Evolutionary conservation across 2,888 invertebrate genomes (phyloP), one percentile per base, ranked within the genome.

Genomic region (Siphlonurus alternatus): DNA sequence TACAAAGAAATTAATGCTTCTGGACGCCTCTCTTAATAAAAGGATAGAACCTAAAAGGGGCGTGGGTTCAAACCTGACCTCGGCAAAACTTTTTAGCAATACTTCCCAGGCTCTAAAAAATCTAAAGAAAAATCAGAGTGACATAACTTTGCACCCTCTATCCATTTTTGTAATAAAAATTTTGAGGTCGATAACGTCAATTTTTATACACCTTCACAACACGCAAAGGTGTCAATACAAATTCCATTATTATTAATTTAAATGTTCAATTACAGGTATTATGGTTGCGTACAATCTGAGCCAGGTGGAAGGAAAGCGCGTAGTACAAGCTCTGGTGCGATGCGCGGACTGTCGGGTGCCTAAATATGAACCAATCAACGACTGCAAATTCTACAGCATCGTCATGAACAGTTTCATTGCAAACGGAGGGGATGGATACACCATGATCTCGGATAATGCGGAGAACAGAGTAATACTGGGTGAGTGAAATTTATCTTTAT

Each of bases 381-480:
- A 74, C 7, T 74, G 78, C 24, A 71, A 74, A 25, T 75, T 74
- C 25, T 93, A 93, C 72, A 81, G 77, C 51, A 75, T 93, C 24
- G 74, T 90, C 2, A 77, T 85, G 67, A 77, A 82, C 0, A 79
- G 81, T 24, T 93, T 85, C 74, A 70, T 92, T 64, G 77, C 82
- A 0, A 75, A 76, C 53, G 93, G 91, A 0, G 93, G 93, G 0
- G 91, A 93, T 74, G 87, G 86, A 0, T 89, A 80, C 71, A 68
- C 66, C 0, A 77, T 83, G 72, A 76, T 84, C 19, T 76, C 67
- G 25, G 67, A 72, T 2, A 69, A 71, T 59, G 66, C 69, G 10
- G 63, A 71, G 1, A 66, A 69, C 38, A 72, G 69, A 63, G 73
- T 69, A 61, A 72, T 72, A 69, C 67, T 74, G 15, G 75, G 78